Base-by-base conservation (phyloP, 2,113 vertebrate species). In the Hyla sarda region DNA sequence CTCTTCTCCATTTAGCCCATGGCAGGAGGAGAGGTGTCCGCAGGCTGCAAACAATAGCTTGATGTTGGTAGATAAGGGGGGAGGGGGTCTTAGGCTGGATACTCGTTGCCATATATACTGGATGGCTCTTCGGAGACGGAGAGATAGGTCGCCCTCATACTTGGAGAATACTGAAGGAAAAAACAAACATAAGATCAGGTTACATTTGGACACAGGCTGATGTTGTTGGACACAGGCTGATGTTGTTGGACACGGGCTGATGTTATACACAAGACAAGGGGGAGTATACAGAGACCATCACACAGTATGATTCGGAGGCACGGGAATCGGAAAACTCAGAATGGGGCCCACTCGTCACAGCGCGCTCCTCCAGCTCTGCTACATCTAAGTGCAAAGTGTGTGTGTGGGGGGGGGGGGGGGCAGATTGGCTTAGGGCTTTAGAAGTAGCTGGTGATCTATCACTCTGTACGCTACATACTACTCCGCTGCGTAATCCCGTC, bases 91-190 rank as follows among this genome's bases (percentile, higher is more conserved):
- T 95, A 98, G 67, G 95, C 96, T 21, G 95, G 96, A 93, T 95
- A 94, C 87, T 98, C 95, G 13, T 90, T 93, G 78, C 95, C 89
- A 37, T 95, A 96, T 87, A 92, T 96, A 92, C 96, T 90, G 65
- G 92, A 60, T 87, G 94, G 97, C 83, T 98, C 96, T 77, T 97
- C 96, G 0, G 94, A 96, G 95, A 98, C 96, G 0, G 97, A 95
- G 89, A 98, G 95, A 91, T 99, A 99, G 84, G 97, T 97, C 90
- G 98, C 96, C 88, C 97, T 94, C 98, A 99, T 99, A 91, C 95
- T 99, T 37, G 98, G 98, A 21, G 97, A 96, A 91, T 99, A 99
- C 98, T 99, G 87, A 0, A 56, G 88, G 73, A 80, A 91, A 10
- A 47, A 83, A n/a, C 23, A 56, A 1, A 23, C 28, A 19, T 10